Evolutionary conservation across 2,113 vertebrate species (phyloP).

Genomic region (Prunella himalayana): DNA sequence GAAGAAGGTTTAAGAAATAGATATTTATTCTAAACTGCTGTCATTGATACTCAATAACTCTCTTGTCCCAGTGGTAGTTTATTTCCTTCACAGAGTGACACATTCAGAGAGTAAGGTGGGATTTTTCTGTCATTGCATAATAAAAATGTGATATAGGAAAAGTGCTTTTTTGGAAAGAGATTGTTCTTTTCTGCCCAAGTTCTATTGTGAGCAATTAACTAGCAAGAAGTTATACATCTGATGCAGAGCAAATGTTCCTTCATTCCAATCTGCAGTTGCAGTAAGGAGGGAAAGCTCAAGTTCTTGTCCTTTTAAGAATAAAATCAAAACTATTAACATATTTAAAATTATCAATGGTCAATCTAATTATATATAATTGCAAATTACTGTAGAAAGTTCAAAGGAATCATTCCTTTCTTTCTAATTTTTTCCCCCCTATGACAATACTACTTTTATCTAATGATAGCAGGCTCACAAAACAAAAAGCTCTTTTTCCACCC

Average conservation of each 20-base stretch:
- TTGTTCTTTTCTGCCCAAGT: not conserved
- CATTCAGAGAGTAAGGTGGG: not conserved
- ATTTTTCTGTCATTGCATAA: not conserved
- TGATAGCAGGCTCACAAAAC: not conserved
- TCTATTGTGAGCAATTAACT: not conserved
- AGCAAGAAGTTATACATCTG: not conserved
- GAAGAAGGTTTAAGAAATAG: not conserved
- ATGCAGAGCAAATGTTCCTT: not conserved
- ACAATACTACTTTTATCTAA: not conserved
- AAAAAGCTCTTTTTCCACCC: not conserved
- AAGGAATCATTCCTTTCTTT: not conserved
- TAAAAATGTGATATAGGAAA: not conserved
- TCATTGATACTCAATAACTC: not conserved
- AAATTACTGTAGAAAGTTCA: not conserved
- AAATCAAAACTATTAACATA: not conserved
- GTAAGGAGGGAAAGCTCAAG: not conserved
- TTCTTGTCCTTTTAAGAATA: not conserved
- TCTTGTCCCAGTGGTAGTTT: not conserved
- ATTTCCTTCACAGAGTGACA: not conserved
- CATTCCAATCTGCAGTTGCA: not conserved
- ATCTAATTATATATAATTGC: not conserved
- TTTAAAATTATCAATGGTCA: not conserved
- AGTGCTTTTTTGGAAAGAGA: not conserved
- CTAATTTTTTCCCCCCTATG: not conserved
- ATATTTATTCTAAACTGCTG: not conserved